A percentile compares a stretch with the other conserved stretches of the same genome.
Conservation (phyloP, 2,888 invertebrate species). For the Diaphora mendica region DNA sequence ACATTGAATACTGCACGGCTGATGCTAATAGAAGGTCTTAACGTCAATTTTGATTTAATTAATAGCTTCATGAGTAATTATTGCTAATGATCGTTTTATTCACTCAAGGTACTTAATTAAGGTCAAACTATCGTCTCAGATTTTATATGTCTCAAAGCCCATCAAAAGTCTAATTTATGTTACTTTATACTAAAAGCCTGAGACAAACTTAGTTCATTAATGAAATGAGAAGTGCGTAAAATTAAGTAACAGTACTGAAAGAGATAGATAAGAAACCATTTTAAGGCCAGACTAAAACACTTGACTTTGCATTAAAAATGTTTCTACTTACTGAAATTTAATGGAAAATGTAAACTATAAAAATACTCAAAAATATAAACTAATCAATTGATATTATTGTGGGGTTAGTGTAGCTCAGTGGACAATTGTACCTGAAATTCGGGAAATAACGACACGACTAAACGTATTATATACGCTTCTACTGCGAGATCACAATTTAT, state of each 20-base stretch:
- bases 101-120: conserved; percentile 2
- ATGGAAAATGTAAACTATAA: no score
- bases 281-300: neutral
- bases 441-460: no score
- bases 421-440: no score
- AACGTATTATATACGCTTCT: no score
- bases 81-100: neutral
- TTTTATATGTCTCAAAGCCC: conserved; percentile 4
- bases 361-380: neutral
- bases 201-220: neutral
- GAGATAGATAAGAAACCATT: neutral
- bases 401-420: no score
- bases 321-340: neutral
- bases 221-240: neutral
- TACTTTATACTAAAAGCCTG: neutral
- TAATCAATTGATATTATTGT: neutral
- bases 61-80: conserved; percentile 8
- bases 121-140: conserved; percentile 1
- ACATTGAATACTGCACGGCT: neutral
- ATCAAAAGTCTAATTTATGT: conserved; percentile 18
- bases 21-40: neutral
- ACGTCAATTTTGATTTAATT: neutral
- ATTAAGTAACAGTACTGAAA: neutral
- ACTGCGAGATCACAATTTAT: no score
- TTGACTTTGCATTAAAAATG: neutral